Evolutionary conservation across 2,888 invertebrate genomes (phyloP).

Genomic region (Syrista parreyssii): DNA sequence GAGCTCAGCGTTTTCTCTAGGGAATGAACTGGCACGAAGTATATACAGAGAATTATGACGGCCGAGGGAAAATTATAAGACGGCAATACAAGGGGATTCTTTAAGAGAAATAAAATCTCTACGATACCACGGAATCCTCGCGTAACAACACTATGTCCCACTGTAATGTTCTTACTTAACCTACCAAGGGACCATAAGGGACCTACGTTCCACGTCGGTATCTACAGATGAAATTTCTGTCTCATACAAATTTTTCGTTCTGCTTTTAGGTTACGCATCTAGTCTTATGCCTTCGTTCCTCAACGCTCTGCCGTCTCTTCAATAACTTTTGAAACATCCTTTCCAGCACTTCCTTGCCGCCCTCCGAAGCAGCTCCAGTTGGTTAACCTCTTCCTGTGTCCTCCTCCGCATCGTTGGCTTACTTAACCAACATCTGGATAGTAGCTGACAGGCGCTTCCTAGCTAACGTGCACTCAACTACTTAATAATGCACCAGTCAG

Average conservation of each 20-base stretch:
- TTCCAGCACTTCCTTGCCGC: not conserved
- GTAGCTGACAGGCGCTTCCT: conserved; percentile 56
- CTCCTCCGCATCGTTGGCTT: conserved; percentile 1
- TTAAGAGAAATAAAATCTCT: not conserved
- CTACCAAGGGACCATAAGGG: not conserved
- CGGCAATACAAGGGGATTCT: not conserved
- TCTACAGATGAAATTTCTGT: not conserved
- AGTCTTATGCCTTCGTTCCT: not conserved
- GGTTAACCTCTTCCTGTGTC: not conserved
- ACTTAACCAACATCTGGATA: conserved; percentile 33
- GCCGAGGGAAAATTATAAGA: not conserved
- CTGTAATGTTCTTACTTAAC: not conserved
- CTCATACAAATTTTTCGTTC: not conserved
- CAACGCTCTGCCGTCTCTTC: not conserved
- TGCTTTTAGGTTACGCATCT: too few relatives aligned
- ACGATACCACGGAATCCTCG: not conserved
- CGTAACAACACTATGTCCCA: not conserved
- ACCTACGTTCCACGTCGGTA: not conserved
- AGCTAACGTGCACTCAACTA: conserved; percentile 59
- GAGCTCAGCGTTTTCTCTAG: not conserved
- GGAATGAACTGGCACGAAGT: not conserved
- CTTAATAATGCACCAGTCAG: conserved; percentile 60
- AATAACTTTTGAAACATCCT: not conserved
- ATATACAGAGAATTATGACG: not conserved
- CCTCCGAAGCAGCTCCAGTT: not conserved